Evolutionary conservation across 23 tunicate species (phyloP).

Genomic region (Botrylloides violaceus): DNA sequence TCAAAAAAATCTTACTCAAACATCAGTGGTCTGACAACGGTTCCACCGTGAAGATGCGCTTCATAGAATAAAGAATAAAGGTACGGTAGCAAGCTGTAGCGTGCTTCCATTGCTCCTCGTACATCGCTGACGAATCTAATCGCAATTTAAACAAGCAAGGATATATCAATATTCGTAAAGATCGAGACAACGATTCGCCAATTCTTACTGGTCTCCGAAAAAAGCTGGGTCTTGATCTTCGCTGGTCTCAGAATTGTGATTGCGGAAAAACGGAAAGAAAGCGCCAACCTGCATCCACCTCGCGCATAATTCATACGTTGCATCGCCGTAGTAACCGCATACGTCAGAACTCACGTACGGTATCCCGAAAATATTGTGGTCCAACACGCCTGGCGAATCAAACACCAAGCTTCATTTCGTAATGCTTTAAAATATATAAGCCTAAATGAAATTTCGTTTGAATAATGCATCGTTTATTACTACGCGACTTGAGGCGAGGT

Average conservation of each 20-base stretch:
- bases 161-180: background rate
- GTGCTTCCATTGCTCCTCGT: constrained; percentile 35
- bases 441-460: background rate
- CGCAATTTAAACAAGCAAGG: background rate
- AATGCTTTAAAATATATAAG: background rate
- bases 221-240: constrained; percentile 6
- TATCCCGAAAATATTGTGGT: constrained; percentile 66
- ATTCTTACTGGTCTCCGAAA: constrained; percentile 51
- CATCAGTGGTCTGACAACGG: constrained; percentile 87
- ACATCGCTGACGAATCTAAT: constrained; percentile 57
- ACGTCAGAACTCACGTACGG: constrained; percentile 89
- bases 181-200: too few relatives aligned
- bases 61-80: constrained; percentile 78
- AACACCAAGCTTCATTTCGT: background rate
- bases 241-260: constrained; percentile 31
- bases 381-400: constrained; percentile 58
- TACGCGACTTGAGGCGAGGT: too few relatives aligned
- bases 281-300: constrained; percentile 90
- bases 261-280: constrained; percentile 81
- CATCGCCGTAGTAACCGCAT: constrained; percentile 78
- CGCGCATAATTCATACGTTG: constrained; percentile 60
- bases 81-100: constrained; percentile 73
- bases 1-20: constrained; percentile 34
- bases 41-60: constrained; percentile 45
- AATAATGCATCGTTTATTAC: background rate